Percentiles rank a stretch among this genome's conserved stretches.
These are phyloP conservation scores for Piezodorus guildinii DNA, from an alignment of 1,140 invertebrate genomes.

Conservation along the genomic window DNA sequence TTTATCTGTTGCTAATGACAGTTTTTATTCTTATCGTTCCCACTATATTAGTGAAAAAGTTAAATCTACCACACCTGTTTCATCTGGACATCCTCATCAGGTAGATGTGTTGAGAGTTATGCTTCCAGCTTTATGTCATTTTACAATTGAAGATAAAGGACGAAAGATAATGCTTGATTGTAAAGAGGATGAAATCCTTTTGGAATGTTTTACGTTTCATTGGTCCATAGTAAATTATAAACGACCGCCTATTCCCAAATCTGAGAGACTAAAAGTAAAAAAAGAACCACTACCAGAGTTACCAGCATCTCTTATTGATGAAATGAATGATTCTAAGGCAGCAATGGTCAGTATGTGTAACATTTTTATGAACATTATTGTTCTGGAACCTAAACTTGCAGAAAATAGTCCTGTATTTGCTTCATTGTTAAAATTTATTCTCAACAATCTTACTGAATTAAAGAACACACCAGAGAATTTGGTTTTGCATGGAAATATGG, in stretches of 20 bases:
- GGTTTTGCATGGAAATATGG: constrained; percentile 70
- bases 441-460: constrained; percentile 72
- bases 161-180: constrained; percentile 66
- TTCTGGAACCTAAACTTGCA: constrained; percentile 70
- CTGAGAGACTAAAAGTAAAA: constrained; percentile 58
- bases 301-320: constrained; percentile 55
- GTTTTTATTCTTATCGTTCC: constrained; percentile 51
- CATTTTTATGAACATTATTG: constrained; percentile 83
- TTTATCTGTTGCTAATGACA: constrained; percentile 64
- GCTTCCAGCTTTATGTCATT: constrained; percentile 76
- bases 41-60: constrained; percentile 41
- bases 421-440: constrained; percentile 71
- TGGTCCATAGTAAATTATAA: constrained; percentile 80
- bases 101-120: constrained; percentile 66
- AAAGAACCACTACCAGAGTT: constrained; percentile 61
- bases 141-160: constrained; percentile 78
- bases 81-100: constrained; percentile 48
- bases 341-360: constrained; percentile 81
- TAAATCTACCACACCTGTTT: constrained; percentile 33
- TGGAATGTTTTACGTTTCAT: constrained; percentile 67
- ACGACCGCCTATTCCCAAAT: constrained; percentile 61
- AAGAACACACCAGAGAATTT: constrained; percentile 73
- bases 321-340: constrained; percentile 67
- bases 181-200: constrained; percentile 66
- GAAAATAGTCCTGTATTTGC: constrained; percentile 63